Percentiles rank a stretch among this genome's conserved stretches.
phyloP scores from a whole-genome alignment of 2,888 invertebrate genomes.

The Ormyrus nitidulus region DNA sequence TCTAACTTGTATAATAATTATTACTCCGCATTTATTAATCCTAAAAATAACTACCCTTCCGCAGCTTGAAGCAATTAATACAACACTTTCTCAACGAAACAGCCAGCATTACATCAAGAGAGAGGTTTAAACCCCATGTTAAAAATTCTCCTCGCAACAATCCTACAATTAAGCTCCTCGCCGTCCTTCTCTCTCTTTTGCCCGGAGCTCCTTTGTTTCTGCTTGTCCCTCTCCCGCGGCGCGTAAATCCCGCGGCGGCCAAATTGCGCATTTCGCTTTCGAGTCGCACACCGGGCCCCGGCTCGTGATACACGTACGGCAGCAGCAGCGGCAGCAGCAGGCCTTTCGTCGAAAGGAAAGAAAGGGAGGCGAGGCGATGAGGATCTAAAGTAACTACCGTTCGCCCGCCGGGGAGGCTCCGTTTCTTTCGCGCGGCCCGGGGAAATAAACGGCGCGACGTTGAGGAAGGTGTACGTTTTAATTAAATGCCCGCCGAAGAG shows the following conservation, averaged over 20 bases:
- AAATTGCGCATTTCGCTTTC: slow-evolving; percentile 20
- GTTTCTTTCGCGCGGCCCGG: neutral
- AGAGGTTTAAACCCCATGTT: too few species aligned
- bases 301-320: too few species aligned
- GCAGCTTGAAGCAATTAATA: too few species aligned
- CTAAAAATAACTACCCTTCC: too few species aligned
- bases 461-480: slow-evolving; percentile 34
- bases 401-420: slow-evolving; percentile 18
- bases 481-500: slow-evolving; percentile 29
- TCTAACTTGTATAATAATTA: too few species aligned
- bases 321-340: too few species aligned
- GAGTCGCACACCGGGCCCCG: neutral
- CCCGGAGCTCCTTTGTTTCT: too few species aligned
- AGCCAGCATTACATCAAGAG: too few species aligned
- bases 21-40: too few species aligned
- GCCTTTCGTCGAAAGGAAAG: neutral
- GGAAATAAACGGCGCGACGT: neutral
- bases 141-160: neutral
- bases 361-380: neutral
- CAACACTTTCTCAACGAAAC: too few species aligned
- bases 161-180: neutral
- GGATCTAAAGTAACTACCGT: slow-evolving; percentile 35
- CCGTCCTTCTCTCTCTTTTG: neutral
- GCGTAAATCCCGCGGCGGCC: slow-evolving; percentile 11
- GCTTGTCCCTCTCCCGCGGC: neutral